Percentiles rank a stretch among this genome's conserved stretches.
Evolutionary conservation across 2,888 invertebrate species (phyloP).

Genomic region (Epirrhoe alternata): DNA sequence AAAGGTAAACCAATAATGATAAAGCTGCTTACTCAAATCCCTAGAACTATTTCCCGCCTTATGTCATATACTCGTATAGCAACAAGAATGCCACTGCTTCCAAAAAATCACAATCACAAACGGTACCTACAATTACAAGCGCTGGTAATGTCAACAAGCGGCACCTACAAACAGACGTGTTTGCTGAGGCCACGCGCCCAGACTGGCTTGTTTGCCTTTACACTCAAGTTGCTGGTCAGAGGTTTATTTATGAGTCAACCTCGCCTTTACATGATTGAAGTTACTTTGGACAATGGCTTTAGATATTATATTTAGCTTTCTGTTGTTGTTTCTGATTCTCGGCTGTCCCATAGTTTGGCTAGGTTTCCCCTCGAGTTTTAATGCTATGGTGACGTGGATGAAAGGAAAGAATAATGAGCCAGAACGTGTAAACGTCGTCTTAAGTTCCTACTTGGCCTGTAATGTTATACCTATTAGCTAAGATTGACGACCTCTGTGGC

Average conservation of each 20-base stretch:
- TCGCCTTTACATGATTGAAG: slow-evolving; percentile 29
- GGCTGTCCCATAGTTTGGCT: no score
- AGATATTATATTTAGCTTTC: not conserved
- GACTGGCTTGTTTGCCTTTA: slow-evolving; percentile 36
- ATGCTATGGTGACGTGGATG: no score
- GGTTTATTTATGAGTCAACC: slow-evolving; percentile 33
- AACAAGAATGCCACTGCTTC: slow-evolving; percentile 2
- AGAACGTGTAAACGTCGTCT: no score
- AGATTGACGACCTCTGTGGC: no score
- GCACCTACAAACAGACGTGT: slow-evolving; percentile 26
- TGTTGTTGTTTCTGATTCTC: no score
- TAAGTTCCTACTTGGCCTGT: no score
- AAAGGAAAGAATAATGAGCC: no score
- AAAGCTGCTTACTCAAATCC: not conserved
- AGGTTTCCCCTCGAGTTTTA: no score
- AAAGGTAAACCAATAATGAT: not conserved
- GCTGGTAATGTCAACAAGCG: slow-evolving; percentile 28
- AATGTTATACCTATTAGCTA: no score
- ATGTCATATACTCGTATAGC: not conserved
- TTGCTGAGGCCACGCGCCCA: slow-evolving; percentile 34
- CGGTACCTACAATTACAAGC: slow-evolving; percentile 33
- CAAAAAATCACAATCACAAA: slow-evolving; percentile 30
- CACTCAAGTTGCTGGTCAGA: slow-evolving; percentile 35
- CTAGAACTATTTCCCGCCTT: not conserved
- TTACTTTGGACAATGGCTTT: not conserved